Evolutionary conservation across 2,888 invertebrate species (phyloP).

Genomic region (Tigriopus californicus): DNA sequence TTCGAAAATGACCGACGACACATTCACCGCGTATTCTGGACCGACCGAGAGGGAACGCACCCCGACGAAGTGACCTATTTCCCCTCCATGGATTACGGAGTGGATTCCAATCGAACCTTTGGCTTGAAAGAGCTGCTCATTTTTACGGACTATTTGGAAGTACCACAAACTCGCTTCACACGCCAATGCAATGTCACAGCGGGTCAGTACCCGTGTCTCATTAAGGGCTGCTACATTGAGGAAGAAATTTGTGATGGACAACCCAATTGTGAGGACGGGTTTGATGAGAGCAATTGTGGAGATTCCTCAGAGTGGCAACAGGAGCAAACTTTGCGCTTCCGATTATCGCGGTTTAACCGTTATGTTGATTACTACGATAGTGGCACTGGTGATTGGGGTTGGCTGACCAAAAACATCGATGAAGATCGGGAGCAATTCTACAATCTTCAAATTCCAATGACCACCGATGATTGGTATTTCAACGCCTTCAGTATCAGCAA

Average conservation of each 20-base stretch:
- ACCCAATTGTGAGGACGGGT: slow-evolving; percentile 28
- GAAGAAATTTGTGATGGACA: slow-evolving; percentile 30
- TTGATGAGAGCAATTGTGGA: slow-evolving; percentile 29
- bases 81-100: slow-evolving; percentile 31
- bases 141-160: slow-evolving; percentile 49
- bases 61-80: slow-evolving; percentile 21
- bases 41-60: slow-evolving; percentile 8
- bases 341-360: slow-evolving; percentile 16
- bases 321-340: slow-evolving; percentile 14
- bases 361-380: slow-evolving; percentile 28
- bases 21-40: slow-evolving; percentile 14
- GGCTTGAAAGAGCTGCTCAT: slow-evolving; percentile 55
- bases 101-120: slow-evolving; percentile 34
- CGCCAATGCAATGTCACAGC: slow-evolving; percentile 12
- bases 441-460: slow-evolving; percentile 25
- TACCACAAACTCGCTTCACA: slow-evolving; percentile 4
- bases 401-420: slow-evolving; percentile 26
- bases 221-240: slow-evolving; percentile 27
- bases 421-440: slow-evolving; percentile 23
- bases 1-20: slow-evolving; percentile 24
- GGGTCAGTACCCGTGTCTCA: slow-evolving; percentile 25
- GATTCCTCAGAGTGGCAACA: background rate
- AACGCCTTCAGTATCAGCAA: slow-evolving; percentile 34
- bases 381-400: slow-evolving; percentile 29
- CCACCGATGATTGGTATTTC: slow-evolving; percentile 32